A percentile compares a stretch with the other conserved stretches of the same genome.
Conservation (phyloP, 2,113 vertebrate genomes). For the Prunella fulvescens region DNA sequence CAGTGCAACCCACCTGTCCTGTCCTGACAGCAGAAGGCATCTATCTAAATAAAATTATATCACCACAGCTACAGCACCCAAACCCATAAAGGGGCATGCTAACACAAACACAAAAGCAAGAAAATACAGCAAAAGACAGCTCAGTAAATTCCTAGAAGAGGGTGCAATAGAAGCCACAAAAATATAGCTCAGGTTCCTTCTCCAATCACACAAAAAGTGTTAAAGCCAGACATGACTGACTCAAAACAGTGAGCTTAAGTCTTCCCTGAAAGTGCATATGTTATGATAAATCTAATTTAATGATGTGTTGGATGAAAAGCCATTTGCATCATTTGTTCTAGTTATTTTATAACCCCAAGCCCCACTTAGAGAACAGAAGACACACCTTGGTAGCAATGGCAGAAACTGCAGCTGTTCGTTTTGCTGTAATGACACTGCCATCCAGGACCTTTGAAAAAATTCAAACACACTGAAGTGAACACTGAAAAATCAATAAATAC, state of each 20-base stretch:
- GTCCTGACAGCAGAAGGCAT: background rate
- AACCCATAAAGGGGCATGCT: background rate
- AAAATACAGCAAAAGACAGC: background rate
- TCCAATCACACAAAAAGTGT: background rate
- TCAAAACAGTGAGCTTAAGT: background rate
- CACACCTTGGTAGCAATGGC: constrained; percentile 94
- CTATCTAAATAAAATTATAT: background rate
- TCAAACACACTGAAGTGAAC: background rate
- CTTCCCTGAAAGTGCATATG: background rate
- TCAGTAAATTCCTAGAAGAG: background rate
- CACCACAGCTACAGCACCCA: background rate
- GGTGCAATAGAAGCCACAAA: background rate
- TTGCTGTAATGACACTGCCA: constrained; percentile 87
- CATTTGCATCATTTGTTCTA: background rate
- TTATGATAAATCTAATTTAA: background rate
- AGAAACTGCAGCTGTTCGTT: constrained; percentile 90
- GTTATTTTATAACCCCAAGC: background rate
- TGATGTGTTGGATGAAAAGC: background rate
- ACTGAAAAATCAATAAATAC: background rate
- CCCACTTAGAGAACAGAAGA: background rate
- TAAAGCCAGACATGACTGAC: background rate
- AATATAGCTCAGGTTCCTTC: background rate
- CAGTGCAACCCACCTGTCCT: background rate
- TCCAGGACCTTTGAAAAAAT: constrained; percentile 81
- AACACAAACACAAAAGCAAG: background rate